These are phyloP conservation scores for Elaphurus davidianus DNA, from an alignment of 2,113 vertebrate species.

Conservation along the genomic window DNA sequence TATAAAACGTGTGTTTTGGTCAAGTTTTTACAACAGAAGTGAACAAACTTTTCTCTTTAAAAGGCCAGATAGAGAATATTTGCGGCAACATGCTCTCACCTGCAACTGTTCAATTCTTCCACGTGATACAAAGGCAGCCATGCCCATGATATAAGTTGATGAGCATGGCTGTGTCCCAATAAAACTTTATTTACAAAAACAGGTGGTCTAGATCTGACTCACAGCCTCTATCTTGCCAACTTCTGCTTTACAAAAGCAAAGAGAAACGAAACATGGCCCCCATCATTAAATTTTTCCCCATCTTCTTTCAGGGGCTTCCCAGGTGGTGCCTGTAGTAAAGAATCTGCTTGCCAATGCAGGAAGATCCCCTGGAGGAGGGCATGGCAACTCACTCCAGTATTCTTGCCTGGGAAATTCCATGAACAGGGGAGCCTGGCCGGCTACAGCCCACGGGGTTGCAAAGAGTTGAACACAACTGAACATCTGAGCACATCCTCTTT, in stretches of 20 bases:
- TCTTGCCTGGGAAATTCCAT: neutral
- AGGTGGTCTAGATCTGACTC: neutral
- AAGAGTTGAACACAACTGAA: neutral
- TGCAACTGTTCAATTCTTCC: neutral
- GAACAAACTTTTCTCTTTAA: neutral
- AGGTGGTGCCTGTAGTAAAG: neutral
- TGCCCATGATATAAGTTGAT: neutral
- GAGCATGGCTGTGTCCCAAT: neutral
- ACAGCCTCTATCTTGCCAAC: neutral
- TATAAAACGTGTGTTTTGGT: neutral
- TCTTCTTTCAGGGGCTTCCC: neutral
- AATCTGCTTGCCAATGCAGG: neutral
- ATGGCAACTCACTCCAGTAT: neutral
- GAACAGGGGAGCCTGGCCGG: neutral
- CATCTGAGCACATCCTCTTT: neutral
- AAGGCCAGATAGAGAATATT: neutral
- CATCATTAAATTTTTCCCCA: neutral
- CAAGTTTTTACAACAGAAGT: neutral
- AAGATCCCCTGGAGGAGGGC: neutral
- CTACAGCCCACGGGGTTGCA: neutral
- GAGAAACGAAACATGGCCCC: neutral
- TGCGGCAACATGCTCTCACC: fast-evolving
- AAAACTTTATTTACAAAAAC: neutral
- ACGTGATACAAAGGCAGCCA: neutral
- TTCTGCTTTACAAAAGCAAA: neutral